Evolutionary conservation across 2,113 vertebrate genomes (phyloP), one percentile per base, ranked within the genome.

Genomic region (Verasper variegatus): DNA sequence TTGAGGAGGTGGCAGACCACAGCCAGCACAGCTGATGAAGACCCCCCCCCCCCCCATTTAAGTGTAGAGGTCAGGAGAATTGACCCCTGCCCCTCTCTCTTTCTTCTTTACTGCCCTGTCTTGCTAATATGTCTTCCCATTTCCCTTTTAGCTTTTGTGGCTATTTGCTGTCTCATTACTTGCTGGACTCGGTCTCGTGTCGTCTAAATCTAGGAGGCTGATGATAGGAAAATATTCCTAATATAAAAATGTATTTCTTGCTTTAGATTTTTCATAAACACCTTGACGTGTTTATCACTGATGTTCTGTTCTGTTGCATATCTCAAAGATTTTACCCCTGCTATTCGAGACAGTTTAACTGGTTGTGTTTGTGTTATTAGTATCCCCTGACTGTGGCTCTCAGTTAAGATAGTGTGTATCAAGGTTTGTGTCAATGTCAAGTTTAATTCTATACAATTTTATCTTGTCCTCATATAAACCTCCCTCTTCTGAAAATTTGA

Each of bases 401-500:
- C 27, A 18, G 47, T 52, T 52, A 21, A 71, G 49, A 45, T 67
- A 62, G 49, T 76, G 15, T 31, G 26, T 4, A 26, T 49, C 14
- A n/a, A 59, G 27, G 40, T 65, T 68, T 78, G 40, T 18, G 47
- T 68, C 67, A 74, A 5, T 73, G 35, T 72, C 2, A 1, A 62
- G 62, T 74, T 27, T 20, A 68, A 71, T 77, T 62, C 52, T 58
- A 76, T 24, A 68, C 68, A 77, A 26, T 23, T 74, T 88, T 71
- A 73, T 85, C 23, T 59, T 47, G 5, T n/a, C 61, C 64, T 58
- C n/a, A 51, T 55, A 65, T 73, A 73, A 83, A 80, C 56, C 62
- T 74, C 40, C 23, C 26, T 57, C 51, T 40, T 26, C 40, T 62
- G 82, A 88, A 89, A 64, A 82, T 79, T 74, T 81, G 23, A 61